Base-by-base conservation (phyloP, 2,113 vertebrate species). In the Archilochus colubris region DNA sequence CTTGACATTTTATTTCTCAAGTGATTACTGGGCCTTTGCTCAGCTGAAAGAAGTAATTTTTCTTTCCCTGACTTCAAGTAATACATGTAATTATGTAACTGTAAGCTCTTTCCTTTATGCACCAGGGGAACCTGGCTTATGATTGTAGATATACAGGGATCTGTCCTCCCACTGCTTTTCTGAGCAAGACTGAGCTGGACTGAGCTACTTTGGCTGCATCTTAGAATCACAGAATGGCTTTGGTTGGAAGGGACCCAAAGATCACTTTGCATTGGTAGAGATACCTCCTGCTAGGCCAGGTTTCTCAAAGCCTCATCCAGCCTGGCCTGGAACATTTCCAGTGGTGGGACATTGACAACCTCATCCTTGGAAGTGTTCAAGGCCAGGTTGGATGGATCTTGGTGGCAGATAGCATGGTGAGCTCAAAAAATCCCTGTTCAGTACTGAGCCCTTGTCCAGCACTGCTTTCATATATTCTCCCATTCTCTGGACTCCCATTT, bases 1-100 rank as follows among this genome's bases (percentile, higher is more conserved):
- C 85, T 80, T 93, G 96, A 97, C 97, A 90, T 95, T 96, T 94
- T 95, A 75, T 91, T 97, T 82, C 95, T 97, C 70, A 89, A 91
- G 93, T 91, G 94, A 96, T 86, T 68, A 73, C 55, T 79, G 53
- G 10, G 62, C 81, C 67, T 91, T 92, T 91, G 73, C 73, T 91
- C 57, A 84, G 64, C 89, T 59, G 82, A 91, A 57, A 89, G 73
- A 88, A 88, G 8, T 91, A 0, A 33, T 89, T 93, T 93, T 75
- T 83, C 88, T 81, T 91, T 79, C 82, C 89, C 70, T 93, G 72
- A 43, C 53, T 82, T 75, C 79, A 74, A 93, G 79, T 19, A 80
- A 68, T 16, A 70, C 50, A 59, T 82, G 66, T 28, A 86, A 75
- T 93, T 90, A 79, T 64, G 40, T 68, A 90, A 86, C 55, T 86